Evolutionary conservation across 2,113 vertebrate species (phyloP), one percentile per base, ranked within the genome.

Genomic region (Carassius auratus): DNA sequence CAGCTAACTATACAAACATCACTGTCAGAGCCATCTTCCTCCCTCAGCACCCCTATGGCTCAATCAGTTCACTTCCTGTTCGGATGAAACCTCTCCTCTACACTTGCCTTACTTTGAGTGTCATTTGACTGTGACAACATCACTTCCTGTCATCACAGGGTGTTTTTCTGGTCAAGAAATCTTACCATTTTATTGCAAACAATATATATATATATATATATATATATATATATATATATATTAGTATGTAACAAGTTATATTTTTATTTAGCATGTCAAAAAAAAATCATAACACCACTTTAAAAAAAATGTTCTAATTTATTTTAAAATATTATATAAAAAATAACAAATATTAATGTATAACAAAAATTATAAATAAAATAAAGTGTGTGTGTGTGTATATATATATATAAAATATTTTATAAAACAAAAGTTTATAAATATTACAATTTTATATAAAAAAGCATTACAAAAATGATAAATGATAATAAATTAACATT

Each of bases 1-100:
- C 66, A 80, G 55, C 42, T 8, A 64, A 73, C 55, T 42, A 23
- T 61, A 74, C 66, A 81, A 30, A 17, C 76, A 26, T 78, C 81
- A 73, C 50, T 50, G 66, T 73, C 76, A 66, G 42, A 26, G 26
- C 42, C 33, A 10, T 8, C 19, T 5, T 59, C 50, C 12, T 71
- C n/a, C 4, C 62, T 69, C 7, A 4, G 45, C 68, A 73, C 26
- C 38, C 3, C 77, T 38, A 3, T 17, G 26, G 42, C 52, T 68
- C 38, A 61, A 55, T 26, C 38, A 33, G 66, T 45, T 61, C 48
- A 61, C 23, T 26, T 45, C 7, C 59, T 66, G 36, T 50, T 76
- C 26, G 36, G 10, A 45, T 64, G 12, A 19, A 9, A 21, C 17
- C 38, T 75, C 42, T 75, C n/a, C 10, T 75, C 42, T 15, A 15